Evolutionary conservation across 2,113 vertebrate genomes (phyloP).

Genomic region (Chinchilla lanigera): DNA sequence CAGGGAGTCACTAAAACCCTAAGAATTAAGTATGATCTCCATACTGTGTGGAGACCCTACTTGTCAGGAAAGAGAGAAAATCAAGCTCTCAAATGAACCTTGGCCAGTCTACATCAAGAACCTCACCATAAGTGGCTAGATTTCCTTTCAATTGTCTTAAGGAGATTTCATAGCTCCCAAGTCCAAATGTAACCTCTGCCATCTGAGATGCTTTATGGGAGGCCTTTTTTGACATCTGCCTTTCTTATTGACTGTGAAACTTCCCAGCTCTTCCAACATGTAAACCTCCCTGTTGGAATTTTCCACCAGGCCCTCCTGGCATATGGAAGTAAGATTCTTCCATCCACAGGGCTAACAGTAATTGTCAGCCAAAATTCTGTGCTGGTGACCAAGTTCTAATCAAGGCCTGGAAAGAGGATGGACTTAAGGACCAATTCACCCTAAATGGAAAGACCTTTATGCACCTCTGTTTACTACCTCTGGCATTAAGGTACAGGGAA

Average conservation of each 20-base stretch:
- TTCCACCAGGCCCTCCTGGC: too few relatives aligned
- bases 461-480: background rate
- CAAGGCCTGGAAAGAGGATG: background rate
- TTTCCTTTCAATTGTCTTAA: background rate
- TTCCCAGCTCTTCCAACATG: too few relatives aligned
- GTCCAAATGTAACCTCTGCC: too few relatives aligned
- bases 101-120: background rate
- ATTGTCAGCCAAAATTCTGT: too few relatives aligned
- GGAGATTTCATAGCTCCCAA: background rate
- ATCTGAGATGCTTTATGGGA: too few relatives aligned
- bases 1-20: background rate
- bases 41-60: background rate
- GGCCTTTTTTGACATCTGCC: too few relatives aligned
- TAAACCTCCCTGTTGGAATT: too few relatives aligned
- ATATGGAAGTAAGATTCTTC: too few relatives aligned
- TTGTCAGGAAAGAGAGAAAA: background rate
- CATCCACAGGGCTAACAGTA: too few relatives aligned
- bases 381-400: background rate
- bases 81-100: background rate
- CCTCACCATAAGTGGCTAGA: background rate
- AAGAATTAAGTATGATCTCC: background rate
- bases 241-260: too few relatives aligned
- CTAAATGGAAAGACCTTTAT: too few relatives aligned
- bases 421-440: background rate
- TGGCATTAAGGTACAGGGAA: background rate